Conservation (phyloP, 2,113 vertebrate genomes). For the Corvus moneduloides region DNA sequence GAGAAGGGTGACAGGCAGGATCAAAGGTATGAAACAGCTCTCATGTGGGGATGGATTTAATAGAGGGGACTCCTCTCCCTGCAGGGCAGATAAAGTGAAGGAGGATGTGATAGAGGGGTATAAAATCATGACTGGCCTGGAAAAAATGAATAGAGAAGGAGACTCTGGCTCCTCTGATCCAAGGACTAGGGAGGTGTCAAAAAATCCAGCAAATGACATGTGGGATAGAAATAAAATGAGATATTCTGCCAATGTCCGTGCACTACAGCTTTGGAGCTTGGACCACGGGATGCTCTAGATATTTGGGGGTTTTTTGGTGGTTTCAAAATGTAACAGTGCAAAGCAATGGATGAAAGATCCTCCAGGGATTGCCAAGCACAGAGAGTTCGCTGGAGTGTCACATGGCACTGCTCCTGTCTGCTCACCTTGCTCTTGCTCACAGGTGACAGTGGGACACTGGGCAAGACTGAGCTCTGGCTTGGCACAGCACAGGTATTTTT, state of each 20-base stretch:
- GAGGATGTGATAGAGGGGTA: background rate
- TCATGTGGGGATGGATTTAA: background rate
- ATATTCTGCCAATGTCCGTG: background rate
- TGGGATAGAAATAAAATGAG: background rate
- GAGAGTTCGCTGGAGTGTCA: background rate
- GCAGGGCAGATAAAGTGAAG: constrained; percentile 39
- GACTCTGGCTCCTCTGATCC: background rate
- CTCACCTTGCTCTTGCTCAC: background rate
- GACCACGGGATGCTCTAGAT: fast-evolving
- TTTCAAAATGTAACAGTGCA: background rate
- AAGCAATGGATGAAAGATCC: background rate
- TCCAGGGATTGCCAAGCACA: background rate
- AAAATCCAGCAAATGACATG: background rate
- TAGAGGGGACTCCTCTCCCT: background rate
- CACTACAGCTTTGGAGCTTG: background rate
- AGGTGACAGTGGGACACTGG: background rate
- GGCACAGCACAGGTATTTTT: background rate
- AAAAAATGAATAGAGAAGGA: background rate
- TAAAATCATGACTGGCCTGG: constrained; percentile 9
- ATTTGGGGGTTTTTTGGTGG: fast-evolving
- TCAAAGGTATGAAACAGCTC: background rate
- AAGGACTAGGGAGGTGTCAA: background rate
- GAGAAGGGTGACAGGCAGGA: background rate
- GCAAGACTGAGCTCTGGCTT: background rate
- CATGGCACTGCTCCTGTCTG: background rate